Evolutionary conservation across 2,888 invertebrate species (phyloP).

Genomic region (Oscheius myriophilus): DNA sequence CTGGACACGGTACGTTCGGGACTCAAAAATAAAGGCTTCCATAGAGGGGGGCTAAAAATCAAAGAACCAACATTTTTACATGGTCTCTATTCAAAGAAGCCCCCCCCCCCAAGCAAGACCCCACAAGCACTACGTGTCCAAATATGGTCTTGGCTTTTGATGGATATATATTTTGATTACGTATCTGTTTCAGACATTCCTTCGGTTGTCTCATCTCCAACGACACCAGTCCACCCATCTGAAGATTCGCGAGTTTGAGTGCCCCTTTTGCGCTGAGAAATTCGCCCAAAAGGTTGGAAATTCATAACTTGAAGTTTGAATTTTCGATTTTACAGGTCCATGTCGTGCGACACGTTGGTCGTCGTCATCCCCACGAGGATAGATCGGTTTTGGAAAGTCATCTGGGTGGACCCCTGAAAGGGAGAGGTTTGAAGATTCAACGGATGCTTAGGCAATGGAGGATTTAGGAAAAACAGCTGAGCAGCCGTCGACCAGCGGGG

Average conservation of each 20-base stretch:
- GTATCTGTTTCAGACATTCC: conserved; percentile 42
- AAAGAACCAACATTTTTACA: too few species aligned
- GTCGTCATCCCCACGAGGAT: conserved; percentile 41
- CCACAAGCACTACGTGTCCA: too few species aligned
- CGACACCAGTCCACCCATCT: conserved; percentile 54
- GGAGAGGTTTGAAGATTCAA: too few species aligned
- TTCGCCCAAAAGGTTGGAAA: conserved; percentile 46
- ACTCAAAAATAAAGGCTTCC: too few species aligned
- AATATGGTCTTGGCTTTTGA: neutral
- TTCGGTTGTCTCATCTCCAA: conserved; percentile 51
- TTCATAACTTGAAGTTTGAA: neutral
- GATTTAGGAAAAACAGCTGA: neutral
- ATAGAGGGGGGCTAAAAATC: too few species aligned
- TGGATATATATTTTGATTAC: too few species aligned
- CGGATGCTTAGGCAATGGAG: neutral
- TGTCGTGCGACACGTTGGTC: conserved; percentile 41
- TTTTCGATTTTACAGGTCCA: conserved; percentile 31
- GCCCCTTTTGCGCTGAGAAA: conserved; percentile 43
- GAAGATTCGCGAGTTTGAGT: conserved; percentile 44
- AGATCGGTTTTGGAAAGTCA: neutral
- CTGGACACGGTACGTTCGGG: too few species aligned
- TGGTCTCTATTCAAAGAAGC: too few species aligned
- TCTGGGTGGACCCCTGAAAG: neutral
- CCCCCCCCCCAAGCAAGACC: too few species aligned
- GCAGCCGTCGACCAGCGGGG: conserved; percentile 1